phyloP scores from a whole-genome alignment of 2,888 invertebrate species.

The Drosophila parthenogenetica region DNA sequence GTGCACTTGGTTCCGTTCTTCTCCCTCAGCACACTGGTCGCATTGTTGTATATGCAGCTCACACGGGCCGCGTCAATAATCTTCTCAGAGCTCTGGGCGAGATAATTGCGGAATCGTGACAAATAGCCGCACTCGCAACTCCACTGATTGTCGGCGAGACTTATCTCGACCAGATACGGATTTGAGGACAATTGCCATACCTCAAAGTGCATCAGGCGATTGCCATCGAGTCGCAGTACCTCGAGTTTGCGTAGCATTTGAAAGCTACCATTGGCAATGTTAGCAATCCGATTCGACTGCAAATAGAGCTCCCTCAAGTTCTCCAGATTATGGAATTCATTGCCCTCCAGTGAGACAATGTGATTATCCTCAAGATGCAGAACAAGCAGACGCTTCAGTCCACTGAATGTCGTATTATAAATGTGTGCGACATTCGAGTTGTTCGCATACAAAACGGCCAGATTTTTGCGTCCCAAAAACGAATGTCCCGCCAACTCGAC shows the following conservation, averaged over 20 bases:
- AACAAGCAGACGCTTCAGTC: constrained; percentile 91
- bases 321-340: constrained; percentile 92
- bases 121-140: constrained; percentile 95
- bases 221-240: constrained; percentile 93
- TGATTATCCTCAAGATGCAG: constrained; percentile 95
- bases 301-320: constrained; percentile 94
- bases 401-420: constrained; percentile 96
- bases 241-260: constrained; percentile 92
- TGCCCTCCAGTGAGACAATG: constrained; percentile 91
- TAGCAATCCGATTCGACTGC: constrained; percentile 93
- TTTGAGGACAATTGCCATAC: constrained; percentile 94
- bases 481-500: constrained; percentile 94
- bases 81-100: constrained; percentile 91
- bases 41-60: constrained; percentile 91
- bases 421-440: constrained; percentile 94
- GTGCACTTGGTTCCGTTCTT: constrained; percentile 92
- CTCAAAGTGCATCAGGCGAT: constrained; percentile 92
- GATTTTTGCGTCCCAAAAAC: constrained; percentile 95
- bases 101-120: constrained; percentile 92
- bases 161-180: constrained; percentile 94
- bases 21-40: constrained; percentile 90
- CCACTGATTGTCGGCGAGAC: constrained; percentile 94
- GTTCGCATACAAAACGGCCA: constrained; percentile 94
- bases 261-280: constrained; percentile 94
- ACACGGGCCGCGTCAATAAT: constrained; percentile 92